Base-by-base conservation (phyloP, 2,888 invertebrate genomes). In the Melanchra persicariae region DNA sequence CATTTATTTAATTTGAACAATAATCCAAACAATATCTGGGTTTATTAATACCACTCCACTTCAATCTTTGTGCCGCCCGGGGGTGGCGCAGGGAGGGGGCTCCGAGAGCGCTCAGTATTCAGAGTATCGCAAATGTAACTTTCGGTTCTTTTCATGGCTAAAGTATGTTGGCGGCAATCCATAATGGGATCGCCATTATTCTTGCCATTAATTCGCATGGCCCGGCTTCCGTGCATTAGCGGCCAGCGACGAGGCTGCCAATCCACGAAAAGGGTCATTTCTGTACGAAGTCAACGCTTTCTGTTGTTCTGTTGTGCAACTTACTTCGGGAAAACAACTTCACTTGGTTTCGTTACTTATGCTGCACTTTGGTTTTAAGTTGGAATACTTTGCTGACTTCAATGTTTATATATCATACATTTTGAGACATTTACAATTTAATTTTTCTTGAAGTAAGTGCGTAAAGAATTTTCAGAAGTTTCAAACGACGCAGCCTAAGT, bases 161-260 rank as follows among this genome's bases (percentile, higher is more conserved):
- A 96, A 96, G 95, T 95, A 96, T 95, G 96, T 96, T 96, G 96
- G 96, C 96, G 96, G 96, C 96, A 95, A 96, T 96, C 96, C 96
- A 96, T 96, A 96, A 96, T 96, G 96, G 96, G 94, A 95, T 95
- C 93, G 95, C 96, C 95, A 96, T 96, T 96, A 96, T 96, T 96
- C 96, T 95, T 96, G 93, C 96, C 95, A 95, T 96, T 96, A 95
- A 96, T 96, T 95, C 95, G 93, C 93, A 91, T 94, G 92, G 94
- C 94, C 91, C 93, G 91, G 93, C 95, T 96, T 95, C 95, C 95
- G 95, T 95, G 95, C 96, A 96, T 96, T 96, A 96, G 95, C 92
- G 95, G 93, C 88, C 91, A 92, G 90, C 90, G 91, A 89, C 90
- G 91, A 89, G 87, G 90, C 93, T 95, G 95, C 94, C 95, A 95